Evolutionary conservation across 2,888 invertebrate genomes (phyloP).

Genomic region (Chesias legatella): DNA sequence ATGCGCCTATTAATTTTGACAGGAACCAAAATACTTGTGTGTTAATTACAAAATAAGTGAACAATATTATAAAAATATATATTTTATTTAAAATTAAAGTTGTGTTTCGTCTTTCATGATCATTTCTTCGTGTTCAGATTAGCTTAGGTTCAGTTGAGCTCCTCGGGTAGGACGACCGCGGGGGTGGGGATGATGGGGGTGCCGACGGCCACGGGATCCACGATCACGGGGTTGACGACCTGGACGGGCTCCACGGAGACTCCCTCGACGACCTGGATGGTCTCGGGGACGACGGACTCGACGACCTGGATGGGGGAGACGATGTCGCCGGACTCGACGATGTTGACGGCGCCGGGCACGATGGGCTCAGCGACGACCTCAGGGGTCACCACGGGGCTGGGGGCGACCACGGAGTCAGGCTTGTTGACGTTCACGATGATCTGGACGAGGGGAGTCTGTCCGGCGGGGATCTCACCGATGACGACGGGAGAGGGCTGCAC

Average conservation of each 20-base stretch:
- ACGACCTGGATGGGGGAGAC: conserved; percentile 22
- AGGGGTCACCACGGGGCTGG: conserved; percentile 10
- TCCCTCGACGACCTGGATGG: conserved; percentile 5
- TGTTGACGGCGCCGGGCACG: conserved; percentile 18
- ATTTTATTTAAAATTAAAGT: too few relatives aligned
- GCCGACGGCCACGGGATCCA: conserved; percentile 35
- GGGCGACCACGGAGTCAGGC: conserved; percentile 14
- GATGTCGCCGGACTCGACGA: conserved; percentile 8
- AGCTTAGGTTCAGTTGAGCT: conserved; percentile 36
- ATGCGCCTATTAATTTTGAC: too few relatives aligned
- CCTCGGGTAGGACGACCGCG: conserved; percentile 43
- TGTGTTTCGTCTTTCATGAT: conserved; percentile 1
- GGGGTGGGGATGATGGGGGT: conserved; percentile 40
- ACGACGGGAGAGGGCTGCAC: conserved; percentile 18
- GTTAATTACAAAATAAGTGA: too few relatives aligned
- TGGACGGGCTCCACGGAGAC: conserved; percentile 24
- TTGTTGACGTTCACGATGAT: conserved; percentile 27
- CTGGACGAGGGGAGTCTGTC: conserved; percentile 25
- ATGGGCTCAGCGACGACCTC: conserved; percentile 23
- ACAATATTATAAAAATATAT: too few relatives aligned
- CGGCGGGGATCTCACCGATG: conserved; percentile 8
- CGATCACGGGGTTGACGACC: conserved; percentile 25
- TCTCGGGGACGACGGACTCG: conserved; percentile 17
- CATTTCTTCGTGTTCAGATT: background rate
- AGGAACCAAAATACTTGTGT: too few relatives aligned